Percentiles rank a stretch among this genome's conserved stretches.
These are phyloP conservation scores for Agrilus planipennis DNA, from an alignment of 1,140 invertebrate genomes.

Conservation along the genomic window DNA sequence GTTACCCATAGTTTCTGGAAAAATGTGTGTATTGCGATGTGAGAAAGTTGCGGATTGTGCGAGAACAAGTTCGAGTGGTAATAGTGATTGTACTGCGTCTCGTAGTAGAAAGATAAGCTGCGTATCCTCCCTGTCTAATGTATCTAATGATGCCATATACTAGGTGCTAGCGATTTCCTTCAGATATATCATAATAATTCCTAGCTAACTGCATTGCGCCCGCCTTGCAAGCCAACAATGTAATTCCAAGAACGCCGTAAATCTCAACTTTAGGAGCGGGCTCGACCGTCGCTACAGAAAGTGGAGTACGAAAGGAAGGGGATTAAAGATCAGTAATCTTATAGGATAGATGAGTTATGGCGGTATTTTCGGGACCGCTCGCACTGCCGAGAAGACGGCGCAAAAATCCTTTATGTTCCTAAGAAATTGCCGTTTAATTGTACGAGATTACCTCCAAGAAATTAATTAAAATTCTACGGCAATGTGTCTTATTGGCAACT, in stretches of 20 bases:
- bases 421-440: constrained; percentile 35
- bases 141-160: constrained; percentile 18
- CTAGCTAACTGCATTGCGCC: constrained; percentile 35
- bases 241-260: constrained; percentile 51
- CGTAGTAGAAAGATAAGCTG: constrained; percentile 24
- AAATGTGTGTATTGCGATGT: no score
- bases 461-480: constrained; percentile 34
- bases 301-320: constrained; percentile 37
- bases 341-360: constrained; percentile 52
- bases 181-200: constrained; percentile 43
- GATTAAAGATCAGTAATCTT: constrained; percentile 67
- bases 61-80: no score
- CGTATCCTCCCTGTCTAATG: no score
- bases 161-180: constrained; percentile 32
- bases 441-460: constrained; percentile 29
- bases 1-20: no score
- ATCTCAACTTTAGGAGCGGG: constrained; percentile 55
- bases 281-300: constrained; percentile 34
- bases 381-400: constrained; percentile 32
- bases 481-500: constrained; percentile 34
- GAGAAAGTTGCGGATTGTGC: no score
- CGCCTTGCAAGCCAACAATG: constrained; percentile 41
- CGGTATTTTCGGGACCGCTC: constrained; percentile 33
- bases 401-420: constrained; percentile 34
- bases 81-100: no score